These are phyloP conservation scores for Apotomis turbidana DNA, from an alignment of 2,888 invertebrate species.

Conservation along the genomic window DNA sequence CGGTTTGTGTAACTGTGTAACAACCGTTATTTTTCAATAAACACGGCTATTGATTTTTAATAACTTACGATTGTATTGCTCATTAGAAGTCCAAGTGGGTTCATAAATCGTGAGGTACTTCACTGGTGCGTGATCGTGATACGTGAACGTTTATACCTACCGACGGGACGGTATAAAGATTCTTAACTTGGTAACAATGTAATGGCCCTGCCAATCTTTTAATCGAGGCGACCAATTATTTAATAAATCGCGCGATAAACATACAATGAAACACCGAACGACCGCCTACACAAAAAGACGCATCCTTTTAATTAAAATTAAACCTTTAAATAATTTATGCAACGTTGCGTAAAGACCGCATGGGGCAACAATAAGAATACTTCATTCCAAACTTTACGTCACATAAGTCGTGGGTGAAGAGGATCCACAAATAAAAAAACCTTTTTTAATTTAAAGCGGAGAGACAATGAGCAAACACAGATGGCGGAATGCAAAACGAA, in stretches of 20 bases:
- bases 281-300: slow-evolving; percentile 27
- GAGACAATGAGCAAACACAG: slow-evolving; percentile 83
- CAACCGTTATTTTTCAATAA: slow-evolving; percentile 38
- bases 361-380: slow-evolving; percentile 75
- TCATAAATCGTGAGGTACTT: slow-evolving; percentile 36
- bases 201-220: slow-evolving; percentile 36
- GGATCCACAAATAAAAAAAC: slow-evolving; percentile 73
- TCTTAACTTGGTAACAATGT: slow-evolving; percentile 37
- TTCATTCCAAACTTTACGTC: slow-evolving; percentile 80
- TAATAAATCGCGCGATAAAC: slow-evolving; percentile 39
- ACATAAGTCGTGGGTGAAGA: slow-evolving; percentile 80
- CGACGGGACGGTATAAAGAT: slow-evolving; percentile 28
- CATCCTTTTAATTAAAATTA: slow-evolving; percentile 69
- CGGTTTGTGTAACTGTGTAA: slow-evolving; percentile 31
- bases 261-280: slow-evolving; percentile 33
- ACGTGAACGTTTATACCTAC: slow-evolving; percentile 24
- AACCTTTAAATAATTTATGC: slow-evolving; percentile 74
- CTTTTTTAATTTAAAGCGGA: slow-evolving; percentile 77
- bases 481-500: slow-evolving; percentile 81
- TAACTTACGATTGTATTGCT: slow-evolving; percentile 39
- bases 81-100: slow-evolving; percentile 39
- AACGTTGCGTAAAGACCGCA: slow-evolving; percentile 72
- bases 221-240: slow-evolving; percentile 36
- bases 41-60: slow-evolving; percentile 36
- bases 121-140: slow-evolving; percentile 30